phyloP scores from a whole-genome alignment of 2,113 vertebrate species.

The Myrmecobius fasciatus region DNA sequence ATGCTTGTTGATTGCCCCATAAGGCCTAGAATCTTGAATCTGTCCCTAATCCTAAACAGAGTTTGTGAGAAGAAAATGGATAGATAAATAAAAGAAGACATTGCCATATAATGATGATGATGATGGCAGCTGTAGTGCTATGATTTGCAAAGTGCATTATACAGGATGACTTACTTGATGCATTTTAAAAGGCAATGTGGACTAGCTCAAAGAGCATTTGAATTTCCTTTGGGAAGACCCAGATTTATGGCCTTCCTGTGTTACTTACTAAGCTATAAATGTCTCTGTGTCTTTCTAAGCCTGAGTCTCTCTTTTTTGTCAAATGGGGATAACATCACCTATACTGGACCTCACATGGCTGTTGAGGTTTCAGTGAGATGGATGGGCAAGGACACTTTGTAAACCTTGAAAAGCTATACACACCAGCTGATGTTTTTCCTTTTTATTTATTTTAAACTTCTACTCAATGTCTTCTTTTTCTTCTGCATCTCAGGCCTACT shows the following conservation, averaged over 20 bases:
- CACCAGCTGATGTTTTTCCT: background rate
- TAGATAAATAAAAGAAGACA: background rate
- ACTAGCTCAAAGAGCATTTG: background rate
- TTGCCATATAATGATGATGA: background rate
- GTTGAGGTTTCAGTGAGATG: background rate
- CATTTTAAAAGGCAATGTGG: background rate
- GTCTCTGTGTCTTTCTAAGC: background rate
- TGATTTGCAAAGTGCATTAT: background rate
- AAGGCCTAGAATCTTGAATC: background rate
- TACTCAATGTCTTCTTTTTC: background rate
- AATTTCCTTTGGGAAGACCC: background rate
- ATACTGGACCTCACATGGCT: background rate
- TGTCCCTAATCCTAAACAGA: background rate
- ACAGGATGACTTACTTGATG: background rate
- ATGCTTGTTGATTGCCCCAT: background rate
- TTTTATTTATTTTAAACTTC: background rate
- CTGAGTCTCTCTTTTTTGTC: background rate
- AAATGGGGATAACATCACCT: background rate
- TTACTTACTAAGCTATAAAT: background rate
- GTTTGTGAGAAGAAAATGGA: background rate
- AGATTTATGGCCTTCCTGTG: background rate
- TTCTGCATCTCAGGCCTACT: background rate
- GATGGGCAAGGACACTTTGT: background rate
- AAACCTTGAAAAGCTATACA: background rate
- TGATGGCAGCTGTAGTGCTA: background rate